A percentile compares a stretch with the other conserved stretches of the same genome.
Conservation (phyloP, 2,888 invertebrate species). For the Drepanosiphum platanoidis region DNA sequence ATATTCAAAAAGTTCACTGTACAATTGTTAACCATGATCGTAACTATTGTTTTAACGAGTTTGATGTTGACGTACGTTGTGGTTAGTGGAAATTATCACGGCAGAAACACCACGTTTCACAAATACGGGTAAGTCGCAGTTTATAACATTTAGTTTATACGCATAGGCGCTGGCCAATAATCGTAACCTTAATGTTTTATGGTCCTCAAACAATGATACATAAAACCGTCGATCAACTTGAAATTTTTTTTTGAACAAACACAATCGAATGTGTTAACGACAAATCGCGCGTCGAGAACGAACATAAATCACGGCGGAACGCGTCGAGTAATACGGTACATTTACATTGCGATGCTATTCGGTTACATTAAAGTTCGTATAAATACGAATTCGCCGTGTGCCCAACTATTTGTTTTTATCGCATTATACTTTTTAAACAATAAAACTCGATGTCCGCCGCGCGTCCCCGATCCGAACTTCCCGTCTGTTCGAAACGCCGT, state of each 20-base stretch:
- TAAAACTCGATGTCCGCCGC: not conserved
- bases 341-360: not conserved
- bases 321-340: no score
- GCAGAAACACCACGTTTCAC: slow-evolving; percentile 39
- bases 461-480: not conserved
- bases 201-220: not conserved
- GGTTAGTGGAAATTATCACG: slow-evolving; percentile 40
- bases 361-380: not conserved
- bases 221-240: slow-evolving; percentile 16
- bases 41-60: slow-evolving; percentile 17
- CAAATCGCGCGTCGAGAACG: not conserved
- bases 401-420: not conserved
- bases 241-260: slow-evolving; percentile 27
- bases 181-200: slow-evolving; percentile 2
- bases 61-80: slow-evolving; percentile 29
- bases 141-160: no score
- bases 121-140: slow-evolving; percentile 40
- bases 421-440: not conserved
- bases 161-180: not conserved
- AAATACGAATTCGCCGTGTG: not conserved
- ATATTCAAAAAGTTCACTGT: slow-evolving; percentile 20
- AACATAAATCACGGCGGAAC: no score
- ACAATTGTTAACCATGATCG: slow-evolving; percentile 28
- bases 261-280: slow-evolving; percentile 11
- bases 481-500: not conserved